Evolutionary conservation across 2,113 vertebrate genomes (phyloP).

Genomic region (Electrona antarctica): DNA sequence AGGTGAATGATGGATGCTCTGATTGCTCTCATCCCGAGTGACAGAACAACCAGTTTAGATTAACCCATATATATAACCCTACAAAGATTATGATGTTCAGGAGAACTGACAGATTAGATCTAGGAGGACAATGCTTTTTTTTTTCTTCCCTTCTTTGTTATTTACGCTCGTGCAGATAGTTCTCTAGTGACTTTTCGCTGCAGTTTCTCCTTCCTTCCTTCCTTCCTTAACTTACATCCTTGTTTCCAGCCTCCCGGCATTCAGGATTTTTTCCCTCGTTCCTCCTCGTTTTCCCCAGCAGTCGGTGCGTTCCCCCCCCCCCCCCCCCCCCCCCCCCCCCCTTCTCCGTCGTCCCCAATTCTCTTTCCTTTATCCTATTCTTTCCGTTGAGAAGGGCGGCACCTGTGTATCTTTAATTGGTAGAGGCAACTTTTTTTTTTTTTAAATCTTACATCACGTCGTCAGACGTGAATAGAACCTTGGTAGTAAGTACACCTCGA

Average conservation of each 20-base stretch:
- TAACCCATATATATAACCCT: too few species aligned
- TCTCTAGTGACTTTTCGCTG: neutral
- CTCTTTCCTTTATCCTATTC: neutral
- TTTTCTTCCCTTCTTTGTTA: neutral
- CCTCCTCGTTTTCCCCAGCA: slow-evolving; percentile 41
- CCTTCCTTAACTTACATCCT: slow-evolving; percentile 12
- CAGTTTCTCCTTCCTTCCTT: slow-evolving; percentile 16
- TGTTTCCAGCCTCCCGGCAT: slow-evolving; percentile 47
- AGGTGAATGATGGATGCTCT: too few species aligned
- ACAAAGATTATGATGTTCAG: too few species aligned
- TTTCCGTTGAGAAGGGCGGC: neutral
- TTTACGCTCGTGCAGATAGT: neutral
- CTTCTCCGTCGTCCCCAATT: neutral
- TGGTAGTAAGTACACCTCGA: slow-evolving; percentile 11
- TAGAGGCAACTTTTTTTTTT: slow-evolving; percentile 26
- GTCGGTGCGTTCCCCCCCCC: slow-evolving; percentile 25
- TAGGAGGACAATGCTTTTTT: neutral
- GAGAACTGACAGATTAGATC: neutral
- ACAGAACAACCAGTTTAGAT: too few species aligned
- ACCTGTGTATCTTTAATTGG: slow-evolving; percentile 53
- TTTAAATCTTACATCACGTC: slow-evolving; percentile 21
- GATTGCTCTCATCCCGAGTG: too few species aligned
- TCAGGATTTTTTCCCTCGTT: slow-evolving; percentile 34
- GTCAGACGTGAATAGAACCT: slow-evolving; percentile 45
- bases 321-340: slow-evolving; percentile 22